Evolutionary conservation across 1,140 invertebrate genomes (phyloP).

Genomic region (Antheraea pernyi): DNA sequence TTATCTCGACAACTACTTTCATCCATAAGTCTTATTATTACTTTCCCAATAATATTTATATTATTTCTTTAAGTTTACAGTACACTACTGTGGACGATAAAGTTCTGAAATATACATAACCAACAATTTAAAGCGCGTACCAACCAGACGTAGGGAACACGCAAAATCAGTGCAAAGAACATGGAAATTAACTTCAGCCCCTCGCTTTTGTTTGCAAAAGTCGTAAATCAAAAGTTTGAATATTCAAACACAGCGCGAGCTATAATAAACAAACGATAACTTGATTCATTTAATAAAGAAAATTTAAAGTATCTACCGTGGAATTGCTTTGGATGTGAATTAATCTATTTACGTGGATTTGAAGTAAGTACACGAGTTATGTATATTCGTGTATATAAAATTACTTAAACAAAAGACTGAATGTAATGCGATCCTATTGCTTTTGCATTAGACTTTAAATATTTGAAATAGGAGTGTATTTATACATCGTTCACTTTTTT

Average conservation of each 20-base stretch:
- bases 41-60: too few species aligned
- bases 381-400: too few species aligned
- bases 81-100: conserved; percentile 1
- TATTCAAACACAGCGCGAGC: conserved; percentile 27
- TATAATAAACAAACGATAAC: conserved; percentile 40
- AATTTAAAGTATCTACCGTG: background rate
- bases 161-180: conserved; percentile 29
- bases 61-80: background rate
- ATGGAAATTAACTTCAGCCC: conserved; percentile 32
- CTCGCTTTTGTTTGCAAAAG: conserved; percentile 27
- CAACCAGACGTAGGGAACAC: conserved; percentile 23
- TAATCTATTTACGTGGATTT: background rate
- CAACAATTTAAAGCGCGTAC: conserved; percentile 19
- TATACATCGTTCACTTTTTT: too few species aligned
- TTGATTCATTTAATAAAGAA: conserved; percentile 36
- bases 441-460: too few species aligned
- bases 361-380: background rate
- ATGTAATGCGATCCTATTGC: too few species aligned
- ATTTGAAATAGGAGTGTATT: too few species aligned
- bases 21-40: too few species aligned
- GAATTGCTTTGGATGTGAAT: background rate
- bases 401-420: too few species aligned
- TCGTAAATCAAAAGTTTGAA: conserved; percentile 39
- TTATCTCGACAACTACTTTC: too few species aligned
- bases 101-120: conserved; percentile 13